Base-by-base conservation (phyloP, 2,797 vertebrate species). In the Xenentodon cancila region DNA sequence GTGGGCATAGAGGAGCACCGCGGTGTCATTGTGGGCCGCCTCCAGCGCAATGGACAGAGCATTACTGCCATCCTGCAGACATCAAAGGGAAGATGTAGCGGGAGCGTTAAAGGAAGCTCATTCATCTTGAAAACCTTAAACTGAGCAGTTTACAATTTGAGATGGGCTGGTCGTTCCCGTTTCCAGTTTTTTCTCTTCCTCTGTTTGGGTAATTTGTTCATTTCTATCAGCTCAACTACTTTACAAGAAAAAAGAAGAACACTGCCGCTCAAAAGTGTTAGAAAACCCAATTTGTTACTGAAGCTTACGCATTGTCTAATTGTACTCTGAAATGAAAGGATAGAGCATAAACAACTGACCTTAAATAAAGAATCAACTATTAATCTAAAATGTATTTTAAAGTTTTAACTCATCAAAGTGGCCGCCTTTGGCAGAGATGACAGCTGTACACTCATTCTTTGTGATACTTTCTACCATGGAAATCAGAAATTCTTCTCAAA, bases 1-100 rank as follows among this genome's bases (percentile, higher is more conserved):
- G 66, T 94, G 94, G 44, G 94, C 93, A 42, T 94, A 94, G 61
- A 95, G 93, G 55, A 95, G 88, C 70, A 95, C 92, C 73, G 94
- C 93, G n/a, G 94, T 95, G 84, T 95, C 94, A 19, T 94, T 95
- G 88, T 95, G 93, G 58, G 92, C 89, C 0, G 94, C 94, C 82
- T 95, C 94, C 80, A 94, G 80, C 18, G 94, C 93, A 7, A 95
- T 94, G 64, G 94, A 95, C 59, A 95, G 88, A 67, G 94, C 94
- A 16, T 93, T 94, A 71, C 94, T 95, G 75, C 93, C 94, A 73
- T 95, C 94, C 94, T 95, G 63, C 76, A 77, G 76, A 49, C 8
- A 42, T 17, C 8, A 34, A 68, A 63, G 37, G 34, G 22, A 59
- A 48, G 17, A 53, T 51, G n/a, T 42, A 40, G 40, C 70, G 49